Percentiles rank a stretch among this genome's conserved stretches.
Evolutionary conservation across 2,888 invertebrate species (phyloP).

Genomic region (Octonoba sinensis): DNA sequence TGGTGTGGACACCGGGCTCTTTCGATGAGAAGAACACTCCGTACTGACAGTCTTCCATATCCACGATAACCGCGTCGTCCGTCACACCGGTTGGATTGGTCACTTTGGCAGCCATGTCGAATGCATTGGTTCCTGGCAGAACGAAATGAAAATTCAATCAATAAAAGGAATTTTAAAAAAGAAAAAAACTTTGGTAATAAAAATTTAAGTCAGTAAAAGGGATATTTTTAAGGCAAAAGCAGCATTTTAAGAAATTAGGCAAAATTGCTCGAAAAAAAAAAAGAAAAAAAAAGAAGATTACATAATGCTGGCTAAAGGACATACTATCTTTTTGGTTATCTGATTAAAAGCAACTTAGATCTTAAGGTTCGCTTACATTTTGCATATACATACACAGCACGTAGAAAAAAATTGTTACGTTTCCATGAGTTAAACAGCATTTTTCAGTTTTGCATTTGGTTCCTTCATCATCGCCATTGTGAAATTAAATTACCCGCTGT

Average conservation of each 20-base stretch:
- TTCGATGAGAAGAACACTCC: constrained; percentile 94
- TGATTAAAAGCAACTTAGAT: too few species aligned
- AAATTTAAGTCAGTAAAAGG: not conserved
- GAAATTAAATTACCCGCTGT: too few species aligned
- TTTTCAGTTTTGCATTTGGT: too few species aligned
- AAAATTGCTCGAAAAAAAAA: not conserved
- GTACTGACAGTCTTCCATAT: constrained; percentile 89
- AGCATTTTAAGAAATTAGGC: not conserved
- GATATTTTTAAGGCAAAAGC: not conserved
- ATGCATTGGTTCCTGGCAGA: constrained; percentile 84
- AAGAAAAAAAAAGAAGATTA: not conserved
- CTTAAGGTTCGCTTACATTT: too few species aligned
- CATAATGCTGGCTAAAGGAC: too few species aligned
- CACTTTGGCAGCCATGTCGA: constrained; percentile 92
- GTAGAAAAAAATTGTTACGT: too few species aligned
- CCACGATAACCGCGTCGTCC: constrained; percentile 88
- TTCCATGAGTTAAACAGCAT: too few species aligned
- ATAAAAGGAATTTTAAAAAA: too few species aligned
- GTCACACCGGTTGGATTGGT: constrained; percentile 94
- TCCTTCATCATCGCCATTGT: too few species aligned
- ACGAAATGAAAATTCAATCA: not conserved
- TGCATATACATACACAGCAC: too few species aligned
- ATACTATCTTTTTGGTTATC: too few species aligned
- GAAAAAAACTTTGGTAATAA: not conserved
- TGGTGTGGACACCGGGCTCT: constrained; percentile 96